phyloP scores from a whole-genome alignment of 2,113 vertebrate genomes.

The Cololabis saira region DNA sequence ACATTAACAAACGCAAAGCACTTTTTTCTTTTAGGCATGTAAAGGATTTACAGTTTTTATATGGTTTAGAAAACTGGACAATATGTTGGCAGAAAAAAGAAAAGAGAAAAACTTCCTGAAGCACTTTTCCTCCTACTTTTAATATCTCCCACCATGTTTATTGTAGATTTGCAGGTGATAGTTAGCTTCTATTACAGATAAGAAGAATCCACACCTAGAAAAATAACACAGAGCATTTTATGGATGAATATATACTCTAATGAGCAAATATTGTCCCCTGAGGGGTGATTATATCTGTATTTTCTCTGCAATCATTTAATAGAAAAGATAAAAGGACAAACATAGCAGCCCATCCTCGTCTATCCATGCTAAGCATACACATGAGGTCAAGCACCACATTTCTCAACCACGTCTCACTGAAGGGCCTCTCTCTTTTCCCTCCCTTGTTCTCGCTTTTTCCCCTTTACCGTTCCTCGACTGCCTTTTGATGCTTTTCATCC shows the following conservation, averaged over 20 bases:
- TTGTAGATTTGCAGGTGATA: too few species aligned
- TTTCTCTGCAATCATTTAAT: background rate
- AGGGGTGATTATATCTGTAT: too few species aligned
- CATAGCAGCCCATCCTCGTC: conserved; percentile 34
- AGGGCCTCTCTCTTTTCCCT: conserved; percentile 38
- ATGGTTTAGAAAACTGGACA: too few species aligned
- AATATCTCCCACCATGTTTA: too few species aligned
- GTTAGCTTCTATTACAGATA: background rate
- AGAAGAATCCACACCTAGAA: background rate
- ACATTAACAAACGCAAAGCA: too few species aligned
- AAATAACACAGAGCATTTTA: background rate
- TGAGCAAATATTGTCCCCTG: background rate
- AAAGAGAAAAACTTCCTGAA: too few species aligned
- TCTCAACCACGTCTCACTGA: conserved; percentile 51
- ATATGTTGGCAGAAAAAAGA: too few species aligned
- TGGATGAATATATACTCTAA: background rate
- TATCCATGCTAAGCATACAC: conserved; percentile 52
- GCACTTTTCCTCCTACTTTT: too few species aligned
- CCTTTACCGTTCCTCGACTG: conserved; percentile 7
- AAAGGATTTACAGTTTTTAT: too few species aligned
- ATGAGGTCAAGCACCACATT: conserved; percentile 71
- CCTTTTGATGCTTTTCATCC: conserved; percentile 34
- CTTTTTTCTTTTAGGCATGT: too few species aligned
- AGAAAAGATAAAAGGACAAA: conserved; percentile 9
- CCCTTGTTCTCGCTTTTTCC: conserved; percentile 15